Conservation (phyloP, 2,797 vertebrate species). For the Meriones psammophilus region DNA sequence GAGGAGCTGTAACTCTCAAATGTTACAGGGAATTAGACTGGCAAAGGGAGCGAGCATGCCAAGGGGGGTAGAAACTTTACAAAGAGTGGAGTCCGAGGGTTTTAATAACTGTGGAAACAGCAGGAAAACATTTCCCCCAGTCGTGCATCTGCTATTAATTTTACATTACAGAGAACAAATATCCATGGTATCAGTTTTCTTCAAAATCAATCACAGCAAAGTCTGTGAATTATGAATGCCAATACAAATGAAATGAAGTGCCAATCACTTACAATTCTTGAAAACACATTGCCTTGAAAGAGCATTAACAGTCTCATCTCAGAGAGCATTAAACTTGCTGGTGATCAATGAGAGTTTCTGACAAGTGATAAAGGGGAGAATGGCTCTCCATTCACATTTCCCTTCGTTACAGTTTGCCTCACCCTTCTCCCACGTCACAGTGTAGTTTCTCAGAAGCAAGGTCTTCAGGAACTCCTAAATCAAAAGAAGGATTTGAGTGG, state of each 20-base stretch:
- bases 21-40: background rate
- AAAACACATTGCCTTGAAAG: conserved; percentile 67
- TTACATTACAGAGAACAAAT: conserved; percentile 73
- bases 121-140: conserved; percentile 64
- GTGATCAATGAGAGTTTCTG: conserved; percentile 39
- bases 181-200: conserved; percentile 76
- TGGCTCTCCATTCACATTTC: conserved; percentile 13
- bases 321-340: conserved; percentile 21
- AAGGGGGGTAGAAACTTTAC: background rate
- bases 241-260: conserved; percentile 72
- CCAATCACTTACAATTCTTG: conserved; percentile 76
- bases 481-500: background rate
- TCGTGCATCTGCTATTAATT: conserved; percentile 80
- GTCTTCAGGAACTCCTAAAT: background rate
- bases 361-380: background rate
- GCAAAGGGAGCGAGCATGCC: background rate
- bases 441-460: conserved; percentile 55
- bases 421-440: background rate
- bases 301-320: conserved; percentile 39
- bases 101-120: conserved; percentile 71
- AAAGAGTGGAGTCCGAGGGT: conserved; percentile 20
- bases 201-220: conserved; percentile 76
- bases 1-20: conserved; percentile 14
- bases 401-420: background rate
- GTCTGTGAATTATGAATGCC: conserved; percentile 72